Conservation (phyloP, 1,140 invertebrate genomes). For the Paramacrobiotus metropolitanus region DNA sequence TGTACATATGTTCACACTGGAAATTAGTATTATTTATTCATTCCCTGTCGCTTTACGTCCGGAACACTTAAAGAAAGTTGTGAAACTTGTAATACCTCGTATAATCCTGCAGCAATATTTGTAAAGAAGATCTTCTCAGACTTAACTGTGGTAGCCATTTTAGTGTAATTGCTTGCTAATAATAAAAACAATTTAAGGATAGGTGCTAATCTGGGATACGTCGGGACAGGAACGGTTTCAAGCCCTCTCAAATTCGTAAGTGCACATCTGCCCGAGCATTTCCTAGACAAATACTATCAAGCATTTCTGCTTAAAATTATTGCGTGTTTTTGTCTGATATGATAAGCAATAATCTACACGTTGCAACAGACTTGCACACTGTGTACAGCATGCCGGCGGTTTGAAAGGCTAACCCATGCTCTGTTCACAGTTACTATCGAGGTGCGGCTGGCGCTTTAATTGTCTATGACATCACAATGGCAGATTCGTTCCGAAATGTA, state of each 20-base stretch:
- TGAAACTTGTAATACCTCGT: no score
- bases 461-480: slow-evolving; percentile 96
- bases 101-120: no score
- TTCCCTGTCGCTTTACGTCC: no score
- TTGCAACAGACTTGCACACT: neutral
- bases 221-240: slow-evolving; percentile 97
- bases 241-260: slow-evolving; percentile 86
- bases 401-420: neutral
- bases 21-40: neutral
- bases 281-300: neutral
- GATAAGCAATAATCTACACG: neutral
- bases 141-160: no score
- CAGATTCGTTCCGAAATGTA: slow-evolving; percentile 96
- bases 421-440: slow-evolving; percentile 46
- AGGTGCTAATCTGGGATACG: slow-evolving; percentile 97
- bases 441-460: slow-evolving; percentile 82
- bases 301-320: neutral
- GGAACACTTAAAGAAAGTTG: no score
- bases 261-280: slow-evolving; percentile 16
- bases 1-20: neutral
- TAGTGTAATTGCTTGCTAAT: no score
- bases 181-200: no score
- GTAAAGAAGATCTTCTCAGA: no score
- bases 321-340: slow-evolving; percentile 4
- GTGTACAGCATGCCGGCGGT: neutral